Base-by-base conservation (phyloP, 2,888 invertebrate genomes). In the Ypsolopha scabrella region DNA sequence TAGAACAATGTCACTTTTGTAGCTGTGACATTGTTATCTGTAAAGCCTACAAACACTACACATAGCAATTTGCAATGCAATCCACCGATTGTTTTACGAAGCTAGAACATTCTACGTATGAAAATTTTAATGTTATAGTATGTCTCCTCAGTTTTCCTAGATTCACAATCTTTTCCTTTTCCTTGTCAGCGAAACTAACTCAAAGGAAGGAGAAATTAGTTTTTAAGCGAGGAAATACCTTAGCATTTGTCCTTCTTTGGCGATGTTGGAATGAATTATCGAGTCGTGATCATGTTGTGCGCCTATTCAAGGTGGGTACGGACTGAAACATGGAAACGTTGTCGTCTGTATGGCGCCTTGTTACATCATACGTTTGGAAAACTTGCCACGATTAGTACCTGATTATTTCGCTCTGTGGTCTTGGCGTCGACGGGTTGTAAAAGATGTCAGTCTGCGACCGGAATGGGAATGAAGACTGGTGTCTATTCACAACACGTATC, bases 301-400 rank as follows among this genome's bases (percentile, higher is more conserved):
- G 48, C 39, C 39, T 48, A 48, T 48, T 48, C 48, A 48, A 48
- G 48, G 50, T 39, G 37, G n/a, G 47, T 43, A 43, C 35, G 35
- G 47, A 37, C 11, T 36, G 47, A 36, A 47, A 47, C 47, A 24
- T 45, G 45, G 41, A 51, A 48, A 57, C 60, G 58, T 52, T 62
- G 66, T 67, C 79, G 77, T 67, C 76, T 62, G 58, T 52, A 59
- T 65, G 81, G 81, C 83, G 85, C 80, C 82, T 65, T 61, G 68
- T 85, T 80, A 79, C 81, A 79, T 83, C 79, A 85, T 63, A 58
- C 65, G 64, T 74, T 77, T 76, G 78, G 78, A 81, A 81, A 83
- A 75, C 75, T 78, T 66, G 71, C 62, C 68, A 72, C 69, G 73
- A 47, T 47, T 51, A 39, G 47, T 35, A 47, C 8, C 6, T 11